Evolutionary conservation across 2,888 invertebrate species (phyloP).

Genomic region (Elegia similella): DNA sequence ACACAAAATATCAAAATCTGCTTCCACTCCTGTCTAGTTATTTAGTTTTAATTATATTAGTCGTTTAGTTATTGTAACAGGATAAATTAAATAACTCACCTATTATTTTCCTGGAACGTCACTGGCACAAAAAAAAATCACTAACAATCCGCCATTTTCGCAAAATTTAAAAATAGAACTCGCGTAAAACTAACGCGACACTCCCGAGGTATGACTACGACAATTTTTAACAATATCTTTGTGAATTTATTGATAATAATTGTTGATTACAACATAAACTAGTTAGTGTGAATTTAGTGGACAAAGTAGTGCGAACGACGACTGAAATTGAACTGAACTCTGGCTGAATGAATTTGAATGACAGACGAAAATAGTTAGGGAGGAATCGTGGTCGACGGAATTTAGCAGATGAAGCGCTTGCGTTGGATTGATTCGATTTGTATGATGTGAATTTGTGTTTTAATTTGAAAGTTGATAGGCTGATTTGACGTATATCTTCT

Average conservation of each 20-base stretch:
- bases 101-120: not conserved
- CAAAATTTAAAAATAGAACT: constrained; percentile 6
- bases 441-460: not conserved
- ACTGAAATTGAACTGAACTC: constrained; percentile 43
- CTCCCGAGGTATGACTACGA: not conserved
- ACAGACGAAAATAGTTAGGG: constrained; percentile 72
- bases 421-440: no score
- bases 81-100: not conserved
- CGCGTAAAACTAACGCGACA: not conserved
- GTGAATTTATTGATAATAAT: not conserved
- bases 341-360: constrained; percentile 48
- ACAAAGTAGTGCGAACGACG: constrained; percentile 15
- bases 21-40: not conserved
- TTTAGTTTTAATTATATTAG: not conserved
- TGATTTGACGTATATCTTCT: no score
- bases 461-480: no score
- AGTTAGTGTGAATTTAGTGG: not conserved
- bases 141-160: not conserved
- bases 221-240: not conserved
- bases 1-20: not conserved
- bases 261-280: not conserved
- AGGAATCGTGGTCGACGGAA: constrained; percentile 38
- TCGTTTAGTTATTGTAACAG: not conserved
- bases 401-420: constrained; percentile 11
- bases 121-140: not conserved